Base-by-base conservation (phyloP, 2,888 invertebrate genomes). In the Pseudococcus jackbeardsleyi region DNA sequence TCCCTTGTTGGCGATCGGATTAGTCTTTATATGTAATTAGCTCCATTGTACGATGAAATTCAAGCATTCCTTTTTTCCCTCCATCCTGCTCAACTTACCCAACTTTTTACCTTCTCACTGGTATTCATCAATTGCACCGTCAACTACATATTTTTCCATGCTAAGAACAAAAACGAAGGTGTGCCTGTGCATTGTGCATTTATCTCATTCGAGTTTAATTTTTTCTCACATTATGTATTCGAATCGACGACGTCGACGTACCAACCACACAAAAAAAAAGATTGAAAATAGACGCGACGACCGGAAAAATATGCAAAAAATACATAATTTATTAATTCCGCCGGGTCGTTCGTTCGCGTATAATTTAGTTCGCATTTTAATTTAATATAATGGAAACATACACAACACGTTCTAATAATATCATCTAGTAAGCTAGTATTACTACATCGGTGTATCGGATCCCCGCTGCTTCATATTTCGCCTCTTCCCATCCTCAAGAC, bases 251-350 rank as follows among this genome's bases (percentile, higher is more conserved):
- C 26, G 26, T 5, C 54, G 17, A 54, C 54, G 17, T 54, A 33
- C 26, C 26, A 33, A 17, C 54, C 6, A 15, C 17, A 17, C 15
- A 54, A 54, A 54, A 54, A 54, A 17, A 12, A 54, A 54, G 54
- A 54, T 17, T 15, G 17, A 54, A 54, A 54, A 54, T 54, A 17
- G 17, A 17, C 54, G 11, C 54, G 54, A 17, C 54, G 54, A 54
- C 54, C 54, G 54, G 54, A 54, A 54, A 54, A 54, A 54, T 54
- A 54, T 54, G 54, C 5, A 54, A 54, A 54, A 54, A 54, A 17
- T 54, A 54, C 26, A 54, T 54, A 54, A 54, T 54, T 54, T 54
- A 54, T 33, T 54, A 54, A 54, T 54, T 54, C 54, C 54, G 54
- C 15, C 54, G 54, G 15, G 54, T 5, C 54, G 54, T 15, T 12